Evolutionary conservation across 2,888 invertebrate genomes (phyloP).

Genomic region (Lymantria monacha): DNA sequence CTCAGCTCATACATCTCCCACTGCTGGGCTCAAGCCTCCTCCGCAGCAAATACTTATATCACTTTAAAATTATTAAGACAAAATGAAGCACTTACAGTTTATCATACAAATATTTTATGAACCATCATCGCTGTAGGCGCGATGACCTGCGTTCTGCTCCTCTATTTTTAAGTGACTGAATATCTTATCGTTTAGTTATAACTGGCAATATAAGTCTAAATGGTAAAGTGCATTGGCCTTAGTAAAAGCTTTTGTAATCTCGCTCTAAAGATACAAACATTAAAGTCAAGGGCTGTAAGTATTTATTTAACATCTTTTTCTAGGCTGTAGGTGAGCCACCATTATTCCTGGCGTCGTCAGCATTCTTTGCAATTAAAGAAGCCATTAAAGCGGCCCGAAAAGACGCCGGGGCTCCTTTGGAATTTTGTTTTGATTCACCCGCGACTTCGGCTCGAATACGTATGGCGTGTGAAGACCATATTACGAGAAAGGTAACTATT

Average conservation of each 20-base stretch:
- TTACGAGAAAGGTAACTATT: conserved; percentile 86
- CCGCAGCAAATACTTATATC: too few species aligned
- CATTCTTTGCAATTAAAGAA: conserved; percentile 94
- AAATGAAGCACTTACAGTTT: too few species aligned
- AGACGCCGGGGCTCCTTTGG: conserved; percentile 83
- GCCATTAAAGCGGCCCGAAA: conserved; percentile 90
- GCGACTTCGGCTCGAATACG: conserved; percentile 94
- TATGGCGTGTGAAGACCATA: conserved; percentile 93
- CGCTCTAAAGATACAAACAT: not conserved
- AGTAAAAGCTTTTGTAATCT: not conserved
- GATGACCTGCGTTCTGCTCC: too few species aligned
- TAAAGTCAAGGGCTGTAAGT: not conserved
- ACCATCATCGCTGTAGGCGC: too few species aligned
- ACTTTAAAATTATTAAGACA: too few species aligned
- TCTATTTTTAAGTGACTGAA: not conserved
- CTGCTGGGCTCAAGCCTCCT: too few species aligned
- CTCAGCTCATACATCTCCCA: too few species aligned
- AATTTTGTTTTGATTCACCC: conserved; percentile 89
- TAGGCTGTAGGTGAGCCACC: conserved; percentile 98
- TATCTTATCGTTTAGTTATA: not conserved
- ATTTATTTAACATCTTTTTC: conserved; percentile 29
- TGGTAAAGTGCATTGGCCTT: not conserved
- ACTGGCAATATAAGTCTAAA: not conserved
- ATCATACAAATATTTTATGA: too few species aligned
- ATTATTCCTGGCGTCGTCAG: conserved; percentile 92